A percentile compares a stretch with the other conserved stretches of the same genome.
Conservation (phyloP, 2,797 vertebrate genomes). For the Tinamus major region DNA sequence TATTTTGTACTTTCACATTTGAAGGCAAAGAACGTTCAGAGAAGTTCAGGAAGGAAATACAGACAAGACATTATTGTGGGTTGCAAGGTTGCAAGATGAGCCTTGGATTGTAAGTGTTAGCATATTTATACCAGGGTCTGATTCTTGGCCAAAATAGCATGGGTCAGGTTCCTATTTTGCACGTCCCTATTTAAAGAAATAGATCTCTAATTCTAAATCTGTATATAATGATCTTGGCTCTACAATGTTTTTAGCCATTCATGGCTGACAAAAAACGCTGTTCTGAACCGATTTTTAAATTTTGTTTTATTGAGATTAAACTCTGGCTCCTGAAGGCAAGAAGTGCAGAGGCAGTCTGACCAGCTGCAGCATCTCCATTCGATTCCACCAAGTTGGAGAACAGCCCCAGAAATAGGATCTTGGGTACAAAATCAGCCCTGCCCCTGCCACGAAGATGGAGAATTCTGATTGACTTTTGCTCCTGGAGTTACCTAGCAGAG, state of each 20-base stretch:
- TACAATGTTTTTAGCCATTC: neutral
- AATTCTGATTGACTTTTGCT: neutral
- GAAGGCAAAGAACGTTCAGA: neutral
- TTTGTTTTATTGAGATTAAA: neutral
- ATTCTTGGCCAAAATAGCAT: neutral
- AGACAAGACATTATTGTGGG: neutral
- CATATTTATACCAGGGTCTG: rapidly evolving
- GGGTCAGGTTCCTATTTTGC: neutral
- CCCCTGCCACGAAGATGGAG: neutral
- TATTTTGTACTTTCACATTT: neutral
- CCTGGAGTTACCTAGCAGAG: neutral
- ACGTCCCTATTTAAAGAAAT: neutral
- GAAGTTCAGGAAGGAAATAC: neutral
- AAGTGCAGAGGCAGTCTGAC: neutral
- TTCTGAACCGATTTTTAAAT: neutral
- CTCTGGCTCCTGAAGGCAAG: neutral
- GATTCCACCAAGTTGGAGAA: neutral
- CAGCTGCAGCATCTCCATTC: neutral
- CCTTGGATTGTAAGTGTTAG: neutral
- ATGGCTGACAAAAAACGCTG: neutral
- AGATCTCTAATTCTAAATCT: neutral
- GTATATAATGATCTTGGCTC: neutral
- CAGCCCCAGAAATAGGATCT: neutral
- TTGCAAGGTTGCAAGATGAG: neutral
- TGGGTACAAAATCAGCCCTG: neutral